Conservation (phyloP, 1,140 invertebrate genomes). For the Pachypsylla venusta region DNA sequence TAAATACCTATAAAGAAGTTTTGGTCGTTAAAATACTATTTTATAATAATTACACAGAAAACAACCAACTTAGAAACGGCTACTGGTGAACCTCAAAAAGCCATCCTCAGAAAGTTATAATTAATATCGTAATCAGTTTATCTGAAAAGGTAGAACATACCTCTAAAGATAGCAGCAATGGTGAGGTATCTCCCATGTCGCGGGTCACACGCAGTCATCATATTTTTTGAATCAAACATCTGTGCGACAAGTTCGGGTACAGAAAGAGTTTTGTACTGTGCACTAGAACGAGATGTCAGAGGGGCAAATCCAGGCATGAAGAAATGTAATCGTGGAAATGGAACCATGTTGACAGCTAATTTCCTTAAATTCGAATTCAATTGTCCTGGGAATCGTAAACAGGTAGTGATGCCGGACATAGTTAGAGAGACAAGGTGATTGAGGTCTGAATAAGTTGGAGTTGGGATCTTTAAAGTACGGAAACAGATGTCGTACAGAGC, state of each 20-base stretch:
- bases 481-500: slow-evolving; percentile 84
- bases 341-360: slow-evolving; percentile 94
- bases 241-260: slow-evolving; percentile 50
- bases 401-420: slow-evolving; percentile 74
- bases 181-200: slow-evolving; percentile 61
- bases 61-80: no score
- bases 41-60: no score
- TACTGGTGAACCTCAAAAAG: no score
- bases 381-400: slow-evolving; percentile 42
- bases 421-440: slow-evolving; percentile 59
- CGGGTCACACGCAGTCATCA: slow-evolving; percentile 72
- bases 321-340: slow-evolving; percentile 88
- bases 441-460: slow-evolving; percentile 55
- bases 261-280: slow-evolving; percentile 60
- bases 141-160: neutral
- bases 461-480: slow-evolving; percentile 61
- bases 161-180: slow-evolving; percentile 76
- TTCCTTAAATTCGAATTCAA: slow-evolving; percentile 83
- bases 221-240: slow-evolving; percentile 51
- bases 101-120: no score
- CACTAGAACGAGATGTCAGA: slow-evolving; percentile 52
- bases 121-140: no score
- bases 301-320: slow-evolving; percentile 88
- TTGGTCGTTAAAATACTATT: no score
- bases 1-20: no score